These are phyloP conservation scores for Pemphigus obesinymphae DNA, from an alignment of 1,140 invertebrate genomes.

Conservation along the genomic window DNA sequence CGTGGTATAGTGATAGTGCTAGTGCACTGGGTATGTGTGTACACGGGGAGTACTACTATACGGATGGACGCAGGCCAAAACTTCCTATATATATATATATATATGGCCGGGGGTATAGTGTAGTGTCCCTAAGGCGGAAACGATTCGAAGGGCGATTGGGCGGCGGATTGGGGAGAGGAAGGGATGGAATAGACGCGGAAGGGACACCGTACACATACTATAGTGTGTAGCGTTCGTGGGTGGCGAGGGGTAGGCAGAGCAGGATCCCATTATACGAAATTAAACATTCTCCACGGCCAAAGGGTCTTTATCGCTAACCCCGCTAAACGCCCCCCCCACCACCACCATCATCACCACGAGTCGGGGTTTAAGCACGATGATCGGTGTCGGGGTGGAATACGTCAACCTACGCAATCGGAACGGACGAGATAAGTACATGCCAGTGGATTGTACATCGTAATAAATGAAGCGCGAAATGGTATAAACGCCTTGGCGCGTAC, in stretches of 20 bases:
- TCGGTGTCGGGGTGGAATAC: constrained; percentile 6
- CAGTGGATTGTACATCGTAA: constrained; percentile 38
- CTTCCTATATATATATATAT: background rate
- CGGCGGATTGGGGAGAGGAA: background rate
- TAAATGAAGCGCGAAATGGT: constrained; percentile 39
- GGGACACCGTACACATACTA: background rate
- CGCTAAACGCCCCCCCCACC: background rate
- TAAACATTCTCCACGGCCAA: constrained; percentile 39
- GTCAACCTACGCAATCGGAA: constrained; percentile 38
- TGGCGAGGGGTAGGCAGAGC: background rate
- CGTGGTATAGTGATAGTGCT: background rate
- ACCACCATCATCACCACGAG: too few relatives aligned
- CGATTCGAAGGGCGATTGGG: background rate
- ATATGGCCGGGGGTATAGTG: background rate
- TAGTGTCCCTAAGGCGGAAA: constrained; percentile 33
- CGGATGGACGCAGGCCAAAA: constrained; percentile 7
- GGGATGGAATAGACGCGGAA: background rate
- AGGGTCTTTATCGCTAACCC: constrained; percentile 22
- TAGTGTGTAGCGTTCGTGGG: background rate
- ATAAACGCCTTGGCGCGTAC: constrained; percentile 13
- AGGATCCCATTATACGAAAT: constrained; percentile 36
- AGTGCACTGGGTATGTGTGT: background rate
- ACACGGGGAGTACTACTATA: background rate
- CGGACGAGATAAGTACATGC: constrained; percentile 37
- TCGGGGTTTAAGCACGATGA: background rate